Percentiles rank a stretch among this genome's conserved stretches.
Conservation (phyloP, 2,113 vertebrate genomes). For the Oryctolagus cuniculus region DNA sequence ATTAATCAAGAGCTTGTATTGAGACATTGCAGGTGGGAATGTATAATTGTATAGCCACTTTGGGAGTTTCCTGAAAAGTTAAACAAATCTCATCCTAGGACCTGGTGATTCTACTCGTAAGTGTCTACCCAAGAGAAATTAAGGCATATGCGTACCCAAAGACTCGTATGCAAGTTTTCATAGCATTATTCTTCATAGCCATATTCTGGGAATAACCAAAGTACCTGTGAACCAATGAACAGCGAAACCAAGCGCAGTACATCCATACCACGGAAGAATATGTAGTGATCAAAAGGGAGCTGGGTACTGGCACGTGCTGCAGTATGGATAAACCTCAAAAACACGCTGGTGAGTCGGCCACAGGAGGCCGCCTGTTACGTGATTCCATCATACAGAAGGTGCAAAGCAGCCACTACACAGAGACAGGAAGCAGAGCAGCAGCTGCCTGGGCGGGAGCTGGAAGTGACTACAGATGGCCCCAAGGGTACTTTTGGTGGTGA, state of each 20-base stretch:
- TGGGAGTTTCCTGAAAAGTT: constrained; percentile 6
- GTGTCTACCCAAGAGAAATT: neutral
- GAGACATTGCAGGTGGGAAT: neutral
- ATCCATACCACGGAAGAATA: neutral
- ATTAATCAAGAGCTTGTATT: no score
- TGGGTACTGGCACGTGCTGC: no score
- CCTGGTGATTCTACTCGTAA: neutral
- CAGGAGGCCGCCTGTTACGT: neutral
- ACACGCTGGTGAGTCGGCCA: neutral
- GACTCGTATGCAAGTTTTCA: neutral
- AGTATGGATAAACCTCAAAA: no score
- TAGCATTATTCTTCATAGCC: neutral
- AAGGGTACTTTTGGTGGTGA: neutral
- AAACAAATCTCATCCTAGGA: neutral
- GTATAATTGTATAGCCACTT: neutral
- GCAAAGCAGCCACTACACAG: no score
- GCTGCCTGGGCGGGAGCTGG: neutral
- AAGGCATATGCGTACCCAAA: neutral
- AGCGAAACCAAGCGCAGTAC: neutral
- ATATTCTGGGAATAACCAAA: neutral
- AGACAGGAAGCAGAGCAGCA: neutral
- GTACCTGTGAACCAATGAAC: neutral
- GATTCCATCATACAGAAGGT: neutral
- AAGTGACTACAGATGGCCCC: neutral
- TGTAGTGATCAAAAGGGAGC: neutral